phyloP scores from a whole-genome alignment of 2,113 vertebrate genomes.

The Ariopsis seemanni region DNA sequence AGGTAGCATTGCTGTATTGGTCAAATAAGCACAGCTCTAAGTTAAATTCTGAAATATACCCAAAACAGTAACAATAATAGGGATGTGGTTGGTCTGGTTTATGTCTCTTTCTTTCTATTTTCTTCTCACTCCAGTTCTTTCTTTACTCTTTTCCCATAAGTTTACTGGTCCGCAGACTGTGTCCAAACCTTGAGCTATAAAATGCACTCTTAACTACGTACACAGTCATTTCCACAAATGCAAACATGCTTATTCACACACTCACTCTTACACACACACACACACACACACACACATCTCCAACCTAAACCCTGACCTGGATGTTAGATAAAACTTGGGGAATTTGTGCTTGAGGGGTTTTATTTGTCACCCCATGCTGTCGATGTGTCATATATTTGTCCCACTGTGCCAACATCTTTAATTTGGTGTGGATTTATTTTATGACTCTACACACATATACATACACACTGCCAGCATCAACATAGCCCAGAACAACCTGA shows the following conservation, averaged over 20 bases:
- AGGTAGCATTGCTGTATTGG: background rate
- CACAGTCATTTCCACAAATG: slow-evolving; percentile 5
- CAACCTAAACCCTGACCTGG: slow-evolving; percentile 15
- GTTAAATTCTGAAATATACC: slow-evolving; percentile 4
- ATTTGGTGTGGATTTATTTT: slow-evolving; percentile 27
- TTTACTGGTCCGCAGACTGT: background rate
- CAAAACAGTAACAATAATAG: slow-evolving; percentile 3
- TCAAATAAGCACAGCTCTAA: background rate
- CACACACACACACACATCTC: background rate
- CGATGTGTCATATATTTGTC: slow-evolving; percentile 33
- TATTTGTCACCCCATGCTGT: slow-evolving; percentile 26
- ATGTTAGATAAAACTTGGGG: slow-evolving; percentile 22
- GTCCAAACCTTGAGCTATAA: slow-evolving; percentile 18
- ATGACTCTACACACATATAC: slow-evolving; percentile 33
- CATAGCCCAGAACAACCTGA: slow-evolving; percentile 59
- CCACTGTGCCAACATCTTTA: slow-evolving; percentile 44
- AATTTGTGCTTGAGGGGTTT: slow-evolving; percentile 26
- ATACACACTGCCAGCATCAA: slow-evolving; percentile 54
- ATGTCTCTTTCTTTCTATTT: slow-evolving; percentile 21
- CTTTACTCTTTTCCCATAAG: background rate
- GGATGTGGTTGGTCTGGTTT: slow-evolving; percentile 28
- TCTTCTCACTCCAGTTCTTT: background rate
- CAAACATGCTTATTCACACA: background rate
- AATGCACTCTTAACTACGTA: slow-evolving; percentile 30
- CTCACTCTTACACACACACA: slow-evolving; percentile 15